Base-by-base conservation (phyloP, 2,113 vertebrate species). In the Lynx canadensis region DNA sequence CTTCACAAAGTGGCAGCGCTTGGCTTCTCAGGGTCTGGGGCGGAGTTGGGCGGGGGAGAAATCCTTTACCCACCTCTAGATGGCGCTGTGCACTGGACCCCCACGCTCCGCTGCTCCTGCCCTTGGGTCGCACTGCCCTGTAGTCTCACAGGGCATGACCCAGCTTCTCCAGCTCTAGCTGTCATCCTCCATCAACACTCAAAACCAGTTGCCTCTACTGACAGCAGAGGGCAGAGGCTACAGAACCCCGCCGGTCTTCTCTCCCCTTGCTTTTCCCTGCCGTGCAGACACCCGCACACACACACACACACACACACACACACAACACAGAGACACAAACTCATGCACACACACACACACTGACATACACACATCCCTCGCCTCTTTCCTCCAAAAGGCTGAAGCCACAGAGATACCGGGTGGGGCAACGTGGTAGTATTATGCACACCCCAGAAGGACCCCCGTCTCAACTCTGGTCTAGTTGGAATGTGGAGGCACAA, bases 1-100 rank as follows among this genome's bases (percentile, higher is more conserved):
- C 10, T 21, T 33, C 52, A 21, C 8, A 15, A 55, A 50, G 13
- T 3, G 41, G 19, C 78, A 45, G 45, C 45, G 7, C 45, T 45
- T 45, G 45, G 45, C 33, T 27, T 13, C 3, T 0, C 0, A 7
- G 41, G 1, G 11, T 5, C 38, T 69, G 71, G 45, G 33, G 16
- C n/a, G 18, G 21, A 71, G 25, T 8, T 1, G n/a, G 16, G 3
- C 76, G 23, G 6, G 27, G 6, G 33, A 83, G 63, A 78, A 68
- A 21, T 10, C 76, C 15, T 25, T 36, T 10, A 18, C n/a, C 50
- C 36, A 36, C 50, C n/a, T 71, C n/a, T 14, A 21, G 19, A 13
- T 18, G 4, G 3, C 5, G 0, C 45, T 13, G 23, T 5, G 15
- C 36, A 19, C 36, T 3, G 13, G 31, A 29, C 21, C 14, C 55